Percentiles rank a stretch among this genome's conserved stretches.
Conservation (phyloP, 2,797 vertebrate species). For the Craterocephalus amniculus region DNA sequence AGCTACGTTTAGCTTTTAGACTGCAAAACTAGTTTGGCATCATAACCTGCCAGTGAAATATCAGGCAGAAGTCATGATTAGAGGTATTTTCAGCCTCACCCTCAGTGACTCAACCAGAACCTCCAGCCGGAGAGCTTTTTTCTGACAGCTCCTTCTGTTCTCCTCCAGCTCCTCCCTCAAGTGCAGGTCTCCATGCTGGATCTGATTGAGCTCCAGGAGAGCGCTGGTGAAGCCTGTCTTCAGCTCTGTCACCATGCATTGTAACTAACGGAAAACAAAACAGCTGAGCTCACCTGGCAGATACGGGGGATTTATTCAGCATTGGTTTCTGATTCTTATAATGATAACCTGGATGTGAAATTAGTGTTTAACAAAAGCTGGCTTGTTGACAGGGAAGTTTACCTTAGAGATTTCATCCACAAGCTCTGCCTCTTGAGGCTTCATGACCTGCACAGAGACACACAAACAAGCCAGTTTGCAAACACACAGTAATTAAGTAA, state of each 20-base stretch:
- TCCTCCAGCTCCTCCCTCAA: constrained; percentile 83
- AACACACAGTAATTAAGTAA: constrained; percentile 17
- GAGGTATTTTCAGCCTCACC: constrained; percentile 60
- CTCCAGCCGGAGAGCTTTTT: constrained; percentile 78
- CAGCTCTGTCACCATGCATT: constrained; percentile 83
- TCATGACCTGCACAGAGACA: constrained; percentile 74
- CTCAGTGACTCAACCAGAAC: constrained; percentile 78
- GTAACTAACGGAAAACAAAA: constrained; percentile 64
- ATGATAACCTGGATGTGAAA: not conserved
- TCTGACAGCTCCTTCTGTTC: constrained; percentile 78
- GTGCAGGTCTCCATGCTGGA: constrained; percentile 81
- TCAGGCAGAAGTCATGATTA: not conserved
- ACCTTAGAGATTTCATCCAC: constrained; percentile 85
- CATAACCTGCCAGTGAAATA: not conserved
- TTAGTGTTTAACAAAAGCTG: constrained; percentile 35
- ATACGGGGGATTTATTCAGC: not conserved
- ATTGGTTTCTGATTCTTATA: not conserved
- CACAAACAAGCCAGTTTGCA: constrained; percentile 53
- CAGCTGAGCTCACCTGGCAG: not conserved
- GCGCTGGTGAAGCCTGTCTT: constrained; percentile 81
- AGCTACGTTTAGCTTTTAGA: not conserved
- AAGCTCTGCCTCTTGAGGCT: constrained; percentile 81
- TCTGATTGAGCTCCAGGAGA: constrained; percentile 80
- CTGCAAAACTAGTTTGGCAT: not conserved
- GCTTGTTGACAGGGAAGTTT: constrained; percentile 29